Evolutionary conservation across 1,140 invertebrate species (phyloP).

Genomic region (Bombus sylvicola): DNA sequence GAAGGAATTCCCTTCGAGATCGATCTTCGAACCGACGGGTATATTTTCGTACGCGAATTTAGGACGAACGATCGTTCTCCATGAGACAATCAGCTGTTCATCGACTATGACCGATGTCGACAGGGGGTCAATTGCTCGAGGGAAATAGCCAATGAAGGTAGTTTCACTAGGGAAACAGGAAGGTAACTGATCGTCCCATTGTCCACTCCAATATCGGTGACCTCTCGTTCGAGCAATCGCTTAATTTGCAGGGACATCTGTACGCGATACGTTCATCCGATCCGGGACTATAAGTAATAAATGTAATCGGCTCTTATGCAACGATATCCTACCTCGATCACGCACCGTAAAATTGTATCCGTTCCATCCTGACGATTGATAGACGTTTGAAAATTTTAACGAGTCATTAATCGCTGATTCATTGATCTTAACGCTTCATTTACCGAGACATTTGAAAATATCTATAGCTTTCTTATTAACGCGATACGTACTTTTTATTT

Average conservation of each 20-base stretch:
- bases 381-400: constrained; percentile 34
- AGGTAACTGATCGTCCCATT: constrained; percentile 58
- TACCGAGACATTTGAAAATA: background rate
- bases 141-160: constrained; percentile 68
- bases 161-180: constrained; percentile 44
- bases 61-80: background rate
- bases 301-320: constrained; percentile 35
- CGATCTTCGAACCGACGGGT: background rate
- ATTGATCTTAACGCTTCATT: constrained; percentile 16
- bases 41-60: background rate
- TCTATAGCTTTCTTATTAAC: background rate
- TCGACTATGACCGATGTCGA: constrained; percentile 1
- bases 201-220: constrained; percentile 58
- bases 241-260: constrained; percentile 49
- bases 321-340: constrained; percentile 47
- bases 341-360: constrained; percentile 65
- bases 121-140: constrained; percentile 62
- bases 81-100: background rate
- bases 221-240: constrained; percentile 43
- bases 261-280: constrained; percentile 19
- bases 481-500: background rate
- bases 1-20: background rate
- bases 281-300: constrained; percentile 47
- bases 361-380: constrained; percentile 23
- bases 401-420: constrained; percentile 10